Conservation (phyloP, 2,797 vertebrate species). For the Ctenochaetus hawaiiensis region DNA sequence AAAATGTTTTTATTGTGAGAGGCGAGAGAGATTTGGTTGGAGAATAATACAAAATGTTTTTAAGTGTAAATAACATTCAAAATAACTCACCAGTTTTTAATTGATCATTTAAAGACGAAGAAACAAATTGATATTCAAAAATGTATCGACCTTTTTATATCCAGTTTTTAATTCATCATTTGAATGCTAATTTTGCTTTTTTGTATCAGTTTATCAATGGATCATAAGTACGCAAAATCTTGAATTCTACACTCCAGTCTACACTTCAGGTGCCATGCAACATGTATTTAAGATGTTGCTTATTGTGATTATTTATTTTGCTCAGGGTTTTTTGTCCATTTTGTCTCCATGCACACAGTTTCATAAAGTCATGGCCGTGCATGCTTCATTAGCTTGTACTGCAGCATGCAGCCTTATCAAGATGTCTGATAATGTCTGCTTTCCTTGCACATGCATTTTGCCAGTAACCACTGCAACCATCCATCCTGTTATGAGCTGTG, state of each 20-base stretch:
- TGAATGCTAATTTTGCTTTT: neutral
- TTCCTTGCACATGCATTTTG: slow-evolving; percentile 20
- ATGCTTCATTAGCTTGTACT: neutral
- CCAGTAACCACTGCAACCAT: slow-evolving; percentile 51
- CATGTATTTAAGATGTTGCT: neutral
- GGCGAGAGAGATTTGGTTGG: neutral
- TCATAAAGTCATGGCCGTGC: slow-evolving; percentile 6
- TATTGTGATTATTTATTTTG: neutral
- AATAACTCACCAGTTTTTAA: neutral
- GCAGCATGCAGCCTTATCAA: slow-evolving; percentile 52
- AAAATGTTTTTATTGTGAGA: neutral
- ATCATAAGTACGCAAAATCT: neutral
- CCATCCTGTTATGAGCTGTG: slow-evolving; percentile 14
- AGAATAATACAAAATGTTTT: neutral
- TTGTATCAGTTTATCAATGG: neutral
- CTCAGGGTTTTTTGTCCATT: neutral
- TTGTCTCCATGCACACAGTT: neutral
- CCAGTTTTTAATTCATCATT: neutral
- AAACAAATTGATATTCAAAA: neutral
- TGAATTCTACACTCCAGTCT: neutral
- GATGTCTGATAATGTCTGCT: slow-evolving; percentile 57
- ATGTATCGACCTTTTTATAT: neutral
- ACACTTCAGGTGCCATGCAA: neutral
- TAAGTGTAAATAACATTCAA: neutral
- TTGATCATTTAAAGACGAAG: neutral